Base-by-base conservation (phyloP, 2,888 invertebrate species). In the Hecatera dysodea region DNA sequence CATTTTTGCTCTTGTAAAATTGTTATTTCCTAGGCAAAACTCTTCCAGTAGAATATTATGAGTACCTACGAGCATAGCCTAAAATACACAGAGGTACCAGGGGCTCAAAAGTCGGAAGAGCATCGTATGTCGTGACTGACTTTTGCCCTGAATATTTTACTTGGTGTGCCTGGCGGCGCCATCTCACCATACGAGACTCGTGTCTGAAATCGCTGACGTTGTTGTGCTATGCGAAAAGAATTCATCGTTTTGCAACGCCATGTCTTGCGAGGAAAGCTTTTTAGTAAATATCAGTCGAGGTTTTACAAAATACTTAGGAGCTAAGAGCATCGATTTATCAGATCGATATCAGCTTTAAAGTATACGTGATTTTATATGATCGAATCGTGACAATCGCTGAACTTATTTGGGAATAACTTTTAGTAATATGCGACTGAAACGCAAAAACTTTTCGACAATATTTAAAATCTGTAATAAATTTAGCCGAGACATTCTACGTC, bases 101-200 rank as follows among this genome's bases (percentile, higher is more conserved):
- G 87, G 74, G 82, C 82, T 82, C 86, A 90, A 81, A 83, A 89
- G 86, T 89, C 84, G 89, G 87, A 91, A 88, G 88, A 90, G 84
- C 85, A 87, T 83, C 83, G 80, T 84, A 81, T 84, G 83, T 94
- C 94, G 94, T 95, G 94, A 94, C 94, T 95, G 94, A 94, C 94
- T 93, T 93, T 93, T 94, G 94, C 90, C 94, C 94, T 94, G 94
- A 93, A 94, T 95, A 94, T 94, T 93, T 94, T 91, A 93, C 90
- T 78, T 82, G 83, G 90, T 90, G 90, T 90, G 89, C 88, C 89
- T 90, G 83, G 82, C 87, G 90, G 92, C 92, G 90, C 90, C 91
- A 87, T 86, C 86, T 88, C 88, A 86, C 83, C 81, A 84, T 85
- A 88, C 88, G 86, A 89, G 84, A 81, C 88, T 89, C 89, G 89